Conservation (phyloP, 2,797 vertebrate genomes). For the Xiphophorus birchmanni region DNA sequence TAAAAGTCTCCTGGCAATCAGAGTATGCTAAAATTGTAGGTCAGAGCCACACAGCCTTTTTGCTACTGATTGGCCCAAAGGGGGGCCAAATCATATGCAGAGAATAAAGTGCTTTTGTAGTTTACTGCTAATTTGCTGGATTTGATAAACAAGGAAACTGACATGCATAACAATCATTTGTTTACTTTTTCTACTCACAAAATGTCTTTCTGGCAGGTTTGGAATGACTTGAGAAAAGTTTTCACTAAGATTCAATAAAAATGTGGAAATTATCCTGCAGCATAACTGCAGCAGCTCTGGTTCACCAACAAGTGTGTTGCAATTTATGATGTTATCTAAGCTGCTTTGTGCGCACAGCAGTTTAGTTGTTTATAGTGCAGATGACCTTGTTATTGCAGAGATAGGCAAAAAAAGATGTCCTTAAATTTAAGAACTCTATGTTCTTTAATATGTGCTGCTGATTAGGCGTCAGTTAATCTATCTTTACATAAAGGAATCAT, state of each 20-base stretch:
- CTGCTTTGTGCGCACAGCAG: background rate
- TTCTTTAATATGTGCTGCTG: too few relatives aligned
- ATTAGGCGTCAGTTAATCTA: too few relatives aligned
- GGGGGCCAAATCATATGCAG: conserved; percentile 1
- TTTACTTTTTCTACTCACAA: background rate
- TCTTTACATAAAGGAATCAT: too few relatives aligned
- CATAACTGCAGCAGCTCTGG: background rate
- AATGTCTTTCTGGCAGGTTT: background rate
- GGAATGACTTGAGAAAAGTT: background rate
- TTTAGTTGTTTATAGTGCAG: too few relatives aligned
- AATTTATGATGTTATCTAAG: background rate
- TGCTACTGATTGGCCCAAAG: background rate
- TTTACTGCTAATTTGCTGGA: conserved; percentile 3
- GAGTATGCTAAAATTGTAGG: background rate
- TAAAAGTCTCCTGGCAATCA: background rate
- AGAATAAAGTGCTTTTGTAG: background rate
- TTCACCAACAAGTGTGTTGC: background rate
- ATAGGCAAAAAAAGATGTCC: background rate
- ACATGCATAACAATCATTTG: background rate
- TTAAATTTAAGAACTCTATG: too few relatives aligned
- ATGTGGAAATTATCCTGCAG: background rate
- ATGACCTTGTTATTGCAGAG: background rate
- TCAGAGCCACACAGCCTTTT: background rate
- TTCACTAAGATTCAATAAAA: background rate
- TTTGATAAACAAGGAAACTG: background rate